Base-by-base conservation (phyloP, 2,113 vertebrate species). In the Notiomystis cincta region DNA sequence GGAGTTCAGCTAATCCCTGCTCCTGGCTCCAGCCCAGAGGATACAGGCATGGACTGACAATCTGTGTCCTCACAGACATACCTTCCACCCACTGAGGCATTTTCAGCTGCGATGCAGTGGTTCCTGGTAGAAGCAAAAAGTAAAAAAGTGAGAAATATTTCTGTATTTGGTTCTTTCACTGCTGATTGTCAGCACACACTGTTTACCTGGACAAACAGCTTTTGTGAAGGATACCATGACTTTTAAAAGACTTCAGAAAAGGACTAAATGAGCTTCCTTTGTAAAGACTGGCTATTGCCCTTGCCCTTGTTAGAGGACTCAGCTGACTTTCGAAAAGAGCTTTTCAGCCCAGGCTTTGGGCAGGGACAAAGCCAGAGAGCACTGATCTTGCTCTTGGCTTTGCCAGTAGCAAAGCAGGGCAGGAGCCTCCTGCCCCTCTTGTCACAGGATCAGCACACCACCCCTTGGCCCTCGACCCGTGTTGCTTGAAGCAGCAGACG, bases 231-330 rank as follows among this genome's bases (percentile, higher is more conserved):
- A 53, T 37, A 64, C 11, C 9, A 6, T 40, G 87, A 76, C 94
- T 95, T 91, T 56, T 91, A 33, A 89, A 77, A 60, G 35, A 50
- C 54, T 67, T 92, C 22, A 90, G 70, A 79, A 90, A 87, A 89
- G 51, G 51, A 66, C 64, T 44, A 30, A 71, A 65, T 9, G 35
- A 80, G 51, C 37, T 81, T 50, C 67, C 44, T 85, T 93, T 91
- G 91, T 87, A 56, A 73, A 57, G 79, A 50, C 48, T 45, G 54
- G 70, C 51, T 66, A 7, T 75, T 83, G 69, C 67, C 57, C 53
- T 87, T 65, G 72, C 30, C 56, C 77, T 87, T 62, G 23, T 66
- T 42, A 65, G 42, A 91, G 42, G 82, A 54, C 48, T 67, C 79
- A 1, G 45, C 30, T 51, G 76, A 72, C 47, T 81, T 92, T 57